These are phyloP conservation scores for Gymnothorax reevesii DNA, from an alignment of 2,797 vertebrate species.

Conservation along the genomic window DNA sequence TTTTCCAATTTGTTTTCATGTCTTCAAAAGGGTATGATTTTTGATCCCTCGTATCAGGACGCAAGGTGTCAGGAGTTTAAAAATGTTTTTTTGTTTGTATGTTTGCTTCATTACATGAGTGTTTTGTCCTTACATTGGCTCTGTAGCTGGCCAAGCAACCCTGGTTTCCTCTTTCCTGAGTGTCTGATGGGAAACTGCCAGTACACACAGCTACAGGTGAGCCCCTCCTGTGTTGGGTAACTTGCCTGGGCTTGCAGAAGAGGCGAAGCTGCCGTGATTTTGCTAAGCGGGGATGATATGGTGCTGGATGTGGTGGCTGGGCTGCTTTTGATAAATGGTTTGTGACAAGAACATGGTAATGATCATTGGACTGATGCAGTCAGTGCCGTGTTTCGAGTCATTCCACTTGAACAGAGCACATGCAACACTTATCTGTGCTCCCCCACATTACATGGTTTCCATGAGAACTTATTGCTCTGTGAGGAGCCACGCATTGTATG, in stretches of 20 bases:
- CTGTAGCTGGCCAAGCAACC: conserved; percentile 91
- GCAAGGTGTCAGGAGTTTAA: too few relatives aligned
- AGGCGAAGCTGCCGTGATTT: too few relatives aligned
- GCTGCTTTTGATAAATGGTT: too few relatives aligned
- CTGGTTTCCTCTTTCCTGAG: conserved; percentile 89
- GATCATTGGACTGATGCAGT: too few relatives aligned
- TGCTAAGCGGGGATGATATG: too few relatives aligned
- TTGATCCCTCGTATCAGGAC: neutral
- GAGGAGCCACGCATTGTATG: neutral
- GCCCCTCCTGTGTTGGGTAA: conserved; percentile 20
- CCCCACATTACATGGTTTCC: neutral
- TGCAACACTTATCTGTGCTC: neutral
- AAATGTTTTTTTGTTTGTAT: neutral
- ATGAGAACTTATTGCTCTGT: neutral
- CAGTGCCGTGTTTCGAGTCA: neutral
- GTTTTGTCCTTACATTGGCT: conserved; percentile 44
- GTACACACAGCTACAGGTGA: conserved; percentile 91
- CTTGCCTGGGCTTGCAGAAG: too few relatives aligned
- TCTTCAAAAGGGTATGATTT: too few relatives aligned
- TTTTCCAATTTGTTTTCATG: too few relatives aligned
- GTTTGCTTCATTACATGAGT: neutral
- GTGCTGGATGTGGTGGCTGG: too few relatives aligned
- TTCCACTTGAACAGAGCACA: neutral
- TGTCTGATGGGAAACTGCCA: conserved; percentile 94
- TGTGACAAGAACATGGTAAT: too few relatives aligned